These are phyloP conservation scores for Parazoanthus swiftii DNA, from an alignment of 92 coral and sea anemone genomes.

Conservation along the genomic window DNA sequence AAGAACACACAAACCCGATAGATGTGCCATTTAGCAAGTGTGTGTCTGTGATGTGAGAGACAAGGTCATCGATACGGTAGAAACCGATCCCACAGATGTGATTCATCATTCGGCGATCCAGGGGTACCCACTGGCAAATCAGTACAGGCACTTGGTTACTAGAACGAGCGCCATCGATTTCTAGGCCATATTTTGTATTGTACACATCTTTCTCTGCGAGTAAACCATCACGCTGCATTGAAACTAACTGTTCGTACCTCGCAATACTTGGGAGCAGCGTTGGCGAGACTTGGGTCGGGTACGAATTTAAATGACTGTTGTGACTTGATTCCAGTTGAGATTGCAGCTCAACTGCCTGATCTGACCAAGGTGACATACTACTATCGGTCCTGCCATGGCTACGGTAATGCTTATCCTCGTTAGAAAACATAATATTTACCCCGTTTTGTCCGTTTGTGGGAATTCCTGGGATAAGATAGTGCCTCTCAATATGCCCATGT, in stretches of 20 bases:
- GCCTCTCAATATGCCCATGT: slow-evolving; percentile 15
- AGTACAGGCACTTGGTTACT: slow-evolving; percentile 51
- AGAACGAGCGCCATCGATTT: slow-evolving; percentile 31
- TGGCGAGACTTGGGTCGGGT: slow-evolving; percentile 33
- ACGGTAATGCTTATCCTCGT: slow-evolving; percentile 61
- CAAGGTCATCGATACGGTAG: slow-evolving; percentile 84
- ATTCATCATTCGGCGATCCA: slow-evolving; percentile 51
- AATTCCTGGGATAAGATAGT: slow-evolving; percentile 67
- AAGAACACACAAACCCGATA: slow-evolving; percentile 85
- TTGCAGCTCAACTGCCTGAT: background rate
- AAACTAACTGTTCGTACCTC: slow-evolving; percentile 23
- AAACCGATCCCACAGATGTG: slow-evolving; percentile 88
- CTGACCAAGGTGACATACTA: slow-evolving; percentile 31
- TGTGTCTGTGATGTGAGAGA: slow-evolving; percentile 83
- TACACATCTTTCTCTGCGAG: slow-evolving; percentile 26
- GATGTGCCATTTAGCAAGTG: slow-evolving; percentile 74
- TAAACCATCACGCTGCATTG: slow-evolving; percentile 25
- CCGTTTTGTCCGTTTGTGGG: slow-evolving; percentile 72
- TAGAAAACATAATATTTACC: slow-evolving; percentile 64
- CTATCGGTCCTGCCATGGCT: slow-evolving; percentile 9
- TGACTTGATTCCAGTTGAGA: slow-evolving; percentile 8
- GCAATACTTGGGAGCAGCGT: slow-evolving; percentile 19
- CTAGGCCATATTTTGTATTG: slow-evolving; percentile 29
- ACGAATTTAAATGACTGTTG: slow-evolving; percentile 12
- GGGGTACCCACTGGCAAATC: slow-evolving; percentile 82